Base-by-base conservation (phyloP, 2,113 vertebrate species). In the Muntiacus reevesi region DNA sequence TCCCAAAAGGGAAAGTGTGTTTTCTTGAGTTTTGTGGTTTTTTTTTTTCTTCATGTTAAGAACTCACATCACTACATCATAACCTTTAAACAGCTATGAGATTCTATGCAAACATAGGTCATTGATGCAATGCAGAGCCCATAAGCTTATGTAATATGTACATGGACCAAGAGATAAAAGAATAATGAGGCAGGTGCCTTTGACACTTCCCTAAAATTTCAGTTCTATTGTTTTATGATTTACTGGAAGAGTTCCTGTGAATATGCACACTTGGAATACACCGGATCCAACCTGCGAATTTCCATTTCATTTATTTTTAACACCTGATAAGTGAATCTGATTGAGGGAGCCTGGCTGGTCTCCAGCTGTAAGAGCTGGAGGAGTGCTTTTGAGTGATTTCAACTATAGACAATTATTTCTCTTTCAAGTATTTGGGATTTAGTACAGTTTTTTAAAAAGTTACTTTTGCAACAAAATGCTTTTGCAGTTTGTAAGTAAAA, bases 171-270 rank as follows among this genome's bases (percentile, higher is more conserved):
- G 19, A 96, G 54, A 52, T 33, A 28, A 91, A 82, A 91, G 13
- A 57, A 27, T 62, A 90, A 92, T 60, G 36, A 94, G 62, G 59
- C 8, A 0, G 33, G 16, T 88, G 36, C 33, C 83, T 89, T 91
- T 96, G 90, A 93, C 10, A 54, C n/a, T 59, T 40, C 16, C 88
- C 79, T 91, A 64, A 96, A 92, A 96, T 94, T 92, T 97, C 45
- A 83, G 62, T 23, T 47, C 33, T 57, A 91, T 94, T 94, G 64
- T 59, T 92, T 87, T 82, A 74, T 85, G 85, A 89, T 86, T 97
- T 95, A 84, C 57, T 95, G 71, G 45, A 79, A 95, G 50, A 67
- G 47, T 92, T 96, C 55, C 45, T 89, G 33, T 95, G 57, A 86
- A 79, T 91, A 78, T 78, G n/a, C 45, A 93, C 59, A 93, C 36